phyloP scores from a whole-genome alignment of 2,797 vertebrate species.

The Muscicapa comitata region DNA sequence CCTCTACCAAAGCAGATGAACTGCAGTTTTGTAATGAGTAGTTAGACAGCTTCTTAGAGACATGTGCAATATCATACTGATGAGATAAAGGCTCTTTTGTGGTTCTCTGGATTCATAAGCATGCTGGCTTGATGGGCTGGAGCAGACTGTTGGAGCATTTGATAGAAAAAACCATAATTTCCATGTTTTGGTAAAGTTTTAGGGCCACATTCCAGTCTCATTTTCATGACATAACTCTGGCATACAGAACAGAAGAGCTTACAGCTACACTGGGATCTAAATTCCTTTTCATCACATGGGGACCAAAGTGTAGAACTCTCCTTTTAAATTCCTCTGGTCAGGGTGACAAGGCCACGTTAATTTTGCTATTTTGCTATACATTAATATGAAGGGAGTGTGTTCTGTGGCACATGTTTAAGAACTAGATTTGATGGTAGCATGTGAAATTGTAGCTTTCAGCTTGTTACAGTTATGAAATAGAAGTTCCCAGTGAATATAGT shows the following conservation, averaged over 20 bases:
- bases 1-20: background rate
- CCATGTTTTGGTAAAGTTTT: background rate
- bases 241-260: background rate
- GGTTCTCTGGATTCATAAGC: background rate
- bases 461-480: background rate
- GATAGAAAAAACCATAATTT: background rate
- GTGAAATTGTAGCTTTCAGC: background rate
- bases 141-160: background rate
- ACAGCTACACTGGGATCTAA: background rate
- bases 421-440: background rate
- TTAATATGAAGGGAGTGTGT: background rate
- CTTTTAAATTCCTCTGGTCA: background rate
- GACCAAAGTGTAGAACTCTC: background rate
- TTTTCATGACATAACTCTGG: background rate
- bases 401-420: background rate
- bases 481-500: background rate
- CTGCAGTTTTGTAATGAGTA: background rate
- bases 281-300: background rate
- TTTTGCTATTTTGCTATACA: background rate
- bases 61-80: background rate
- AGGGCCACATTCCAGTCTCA: background rate
- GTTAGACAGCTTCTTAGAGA: background rate
- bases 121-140: background rate
- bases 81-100: conserved; percentile 43
- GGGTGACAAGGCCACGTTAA: background rate